Conservation (phyloP, 2,797 vertebrate genomes). For the Arrhamphus sclerolepis region DNA sequence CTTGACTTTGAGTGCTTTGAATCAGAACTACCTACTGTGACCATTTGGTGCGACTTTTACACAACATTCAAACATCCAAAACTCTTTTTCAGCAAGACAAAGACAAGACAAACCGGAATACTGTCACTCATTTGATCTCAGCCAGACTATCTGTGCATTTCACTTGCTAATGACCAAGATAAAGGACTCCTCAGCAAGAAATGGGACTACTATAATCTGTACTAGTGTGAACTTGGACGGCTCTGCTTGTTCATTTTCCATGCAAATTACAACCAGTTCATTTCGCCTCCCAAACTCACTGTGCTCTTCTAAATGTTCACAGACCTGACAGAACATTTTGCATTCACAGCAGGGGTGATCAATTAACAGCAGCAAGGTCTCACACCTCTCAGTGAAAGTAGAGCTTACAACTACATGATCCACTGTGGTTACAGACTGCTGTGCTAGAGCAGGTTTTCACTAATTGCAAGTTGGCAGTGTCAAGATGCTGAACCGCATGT, state of each 20-base stretch:
- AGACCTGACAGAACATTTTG: conserved; percentile 2
- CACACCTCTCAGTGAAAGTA: not conserved
- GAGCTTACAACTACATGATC: not conserved
- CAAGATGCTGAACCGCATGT: not conserved
- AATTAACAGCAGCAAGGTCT: not conserved
- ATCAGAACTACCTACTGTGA: not conserved
- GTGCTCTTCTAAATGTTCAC: conserved; percentile 3
- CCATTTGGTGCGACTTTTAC: not conserved
- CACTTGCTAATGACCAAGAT: not conserved
- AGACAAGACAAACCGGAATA: not conserved
- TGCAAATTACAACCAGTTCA: not conserved
- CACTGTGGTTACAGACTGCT: not conserved
- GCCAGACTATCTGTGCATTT: not conserved
- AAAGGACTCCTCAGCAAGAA: too few species aligned
- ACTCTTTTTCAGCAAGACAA: not conserved
- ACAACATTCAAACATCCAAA: not conserved
- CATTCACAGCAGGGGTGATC: conserved; percentile 1
- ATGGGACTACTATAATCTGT: not conserved
- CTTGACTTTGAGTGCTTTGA: not conserved
- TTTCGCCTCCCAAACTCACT: not conserved
- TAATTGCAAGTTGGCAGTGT: not conserved
- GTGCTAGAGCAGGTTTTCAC: not conserved
- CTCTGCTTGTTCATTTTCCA: not conserved
- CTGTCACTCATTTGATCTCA: not conserved
- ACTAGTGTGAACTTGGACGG: not conserved